A percentile compares a stretch with the other conserved stretches of the same genome.
Evolutionary conservation across 1,140 invertebrate species (phyloP).

Genomic region (Bombus polaris): DNA sequence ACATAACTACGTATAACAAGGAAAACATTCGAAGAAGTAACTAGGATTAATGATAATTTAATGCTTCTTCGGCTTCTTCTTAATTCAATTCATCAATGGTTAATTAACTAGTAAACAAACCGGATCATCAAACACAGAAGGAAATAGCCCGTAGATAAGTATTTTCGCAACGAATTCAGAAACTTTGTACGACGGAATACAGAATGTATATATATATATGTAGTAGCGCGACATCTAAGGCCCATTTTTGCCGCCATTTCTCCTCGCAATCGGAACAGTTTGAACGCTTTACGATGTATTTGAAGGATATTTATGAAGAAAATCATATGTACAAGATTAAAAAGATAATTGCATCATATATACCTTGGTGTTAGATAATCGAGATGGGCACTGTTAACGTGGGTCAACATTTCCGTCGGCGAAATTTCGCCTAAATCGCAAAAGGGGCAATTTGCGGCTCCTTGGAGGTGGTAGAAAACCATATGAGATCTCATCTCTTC

Average conservation of each 20-base stretch:
- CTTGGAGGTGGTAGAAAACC: slow-evolving; percentile 89
- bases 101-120: not conserved
- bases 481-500: slow-evolving; percentile 91
- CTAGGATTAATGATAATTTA: no score
- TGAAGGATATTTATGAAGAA: no score
- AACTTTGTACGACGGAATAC: not conserved
- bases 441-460: slow-evolving; percentile 90
- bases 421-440: slow-evolving; percentile 89
- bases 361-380: slow-evolving; percentile 90
- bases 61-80: no score
- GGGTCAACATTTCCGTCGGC: slow-evolving; percentile 88
- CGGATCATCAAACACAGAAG: not conserved
- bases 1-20: no score
- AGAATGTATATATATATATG: not conserved
- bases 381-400: slow-evolving; percentile 91
- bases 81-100: no score
- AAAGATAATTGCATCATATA: not conserved
- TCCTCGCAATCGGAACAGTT: not conserved
- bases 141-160: not conserved
- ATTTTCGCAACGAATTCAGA: not conserved
- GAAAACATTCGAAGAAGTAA: no score
- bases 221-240: slow-evolving; percentile 36
- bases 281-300: not conserved
- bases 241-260: slow-evolving; percentile 27
- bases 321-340: not conserved